phyloP scores from a whole-genome alignment of 2,888 invertebrate species.

The Andrena trimmerana region DNA sequence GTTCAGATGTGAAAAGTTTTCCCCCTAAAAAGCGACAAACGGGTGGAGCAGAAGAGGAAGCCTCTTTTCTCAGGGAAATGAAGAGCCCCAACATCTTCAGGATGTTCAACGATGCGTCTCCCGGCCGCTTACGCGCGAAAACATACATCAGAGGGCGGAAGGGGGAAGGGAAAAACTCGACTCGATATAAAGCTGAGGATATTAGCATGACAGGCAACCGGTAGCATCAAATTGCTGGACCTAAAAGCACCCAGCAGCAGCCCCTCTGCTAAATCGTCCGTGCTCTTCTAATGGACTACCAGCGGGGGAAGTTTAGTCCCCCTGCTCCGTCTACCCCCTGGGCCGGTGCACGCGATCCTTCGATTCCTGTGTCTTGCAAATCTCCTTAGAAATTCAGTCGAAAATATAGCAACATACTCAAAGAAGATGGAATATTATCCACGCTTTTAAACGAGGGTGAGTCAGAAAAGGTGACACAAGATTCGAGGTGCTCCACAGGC shows the following conservation, averaged over 20 bases:
- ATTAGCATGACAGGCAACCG: conserved; percentile 83
- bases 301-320: conserved; percentile 79
- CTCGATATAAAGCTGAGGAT: conserved; percentile 76
- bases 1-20: background rate
- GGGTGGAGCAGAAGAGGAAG: background rate
- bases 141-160: conserved; percentile 45
- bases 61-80: conserved; percentile 15
- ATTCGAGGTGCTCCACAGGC: too few species aligned
- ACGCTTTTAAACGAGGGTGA: too few species aligned
- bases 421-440: background rate
- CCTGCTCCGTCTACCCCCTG: background rate
- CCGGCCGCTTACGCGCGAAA: conserved; percentile 44
- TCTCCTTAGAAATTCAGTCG: background rate
- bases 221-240: conserved; percentile 82
- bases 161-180: conserved; percentile 58
- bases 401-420: background rate
- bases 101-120: conserved; percentile 59
- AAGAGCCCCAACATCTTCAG: background rate
- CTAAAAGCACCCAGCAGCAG: conserved; percentile 78
- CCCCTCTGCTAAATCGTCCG: conserved; percentile 82
- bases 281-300: conserved; percentile 83
- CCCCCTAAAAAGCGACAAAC: background rate
- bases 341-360: background rate
- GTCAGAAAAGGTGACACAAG: too few species aligned
- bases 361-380: background rate